phyloP scores from a whole-genome alignment of 2,797 vertebrate species.

The Microctenopoma steveboyesi region DNA sequence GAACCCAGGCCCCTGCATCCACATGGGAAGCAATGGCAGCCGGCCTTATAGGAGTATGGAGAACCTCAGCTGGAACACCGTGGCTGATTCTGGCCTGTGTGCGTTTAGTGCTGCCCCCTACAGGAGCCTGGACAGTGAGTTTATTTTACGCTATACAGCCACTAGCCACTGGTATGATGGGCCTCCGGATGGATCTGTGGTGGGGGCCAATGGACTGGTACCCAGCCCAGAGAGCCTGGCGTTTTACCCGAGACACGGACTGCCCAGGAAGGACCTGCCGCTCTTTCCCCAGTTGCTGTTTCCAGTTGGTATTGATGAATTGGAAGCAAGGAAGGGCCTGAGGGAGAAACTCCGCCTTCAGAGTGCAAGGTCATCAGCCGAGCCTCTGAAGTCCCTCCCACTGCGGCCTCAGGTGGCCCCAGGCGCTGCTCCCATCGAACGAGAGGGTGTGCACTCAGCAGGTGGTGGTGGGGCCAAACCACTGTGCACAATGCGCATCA shows the following conservation, averaged over 20 bases:
- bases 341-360: slow-evolving; percentile 89
- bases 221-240: slow-evolving; percentile 74
- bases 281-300: slow-evolving; percentile 86
- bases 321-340: slow-evolving; percentile 84
- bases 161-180: slow-evolving; percentile 85
- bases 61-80: slow-evolving; percentile 87
- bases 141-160: slow-evolving; percentile 84
- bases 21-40: slow-evolving; percentile 59
- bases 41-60: slow-evolving; percentile 91
- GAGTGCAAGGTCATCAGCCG: slow-evolving; percentile 81
- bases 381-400: slow-evolving; percentile 80
- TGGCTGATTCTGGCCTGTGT: slow-evolving; percentile 80
- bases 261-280: slow-evolving; percentile 79
- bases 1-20: slow-evolving; percentile 42
- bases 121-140: slow-evolving; percentile 85
- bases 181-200: slow-evolving; percentile 70
- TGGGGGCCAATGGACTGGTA: slow-evolving; percentile 62
- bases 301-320: slow-evolving; percentile 80
- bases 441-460: slow-evolving; percentile 23
- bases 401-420: slow-evolving; percentile 79
- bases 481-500: slow-evolving; percentile 67
- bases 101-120: slow-evolving; percentile 70
- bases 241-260: slow-evolving; percentile 72
- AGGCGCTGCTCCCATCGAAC: slow-evolving; percentile 25
- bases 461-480: slow-evolving; percentile 57